Evolutionary conservation across 2,113 vertebrate genomes (phyloP).

Genomic region (Trochalopteron elliotii): DNA sequence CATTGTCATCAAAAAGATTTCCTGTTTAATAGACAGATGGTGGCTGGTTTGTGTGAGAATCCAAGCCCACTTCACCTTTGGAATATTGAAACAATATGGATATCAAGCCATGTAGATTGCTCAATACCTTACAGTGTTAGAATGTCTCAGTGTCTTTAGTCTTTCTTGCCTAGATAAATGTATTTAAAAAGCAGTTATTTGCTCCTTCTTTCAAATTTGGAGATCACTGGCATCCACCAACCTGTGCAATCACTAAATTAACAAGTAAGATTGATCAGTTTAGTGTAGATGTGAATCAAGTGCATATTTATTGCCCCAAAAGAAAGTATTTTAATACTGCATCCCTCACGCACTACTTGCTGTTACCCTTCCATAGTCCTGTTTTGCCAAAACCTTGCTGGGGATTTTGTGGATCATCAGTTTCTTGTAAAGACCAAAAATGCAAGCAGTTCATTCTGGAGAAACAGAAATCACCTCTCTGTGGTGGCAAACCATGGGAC

Average conservation of each 20-base stretch:
- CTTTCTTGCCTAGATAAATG: neutral
- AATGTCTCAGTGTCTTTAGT: neutral
- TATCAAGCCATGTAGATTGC: neutral
- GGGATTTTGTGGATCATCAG: too few species aligned
- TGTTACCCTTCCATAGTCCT: neutral
- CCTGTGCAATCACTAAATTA: neutral
- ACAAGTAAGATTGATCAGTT: neutral
- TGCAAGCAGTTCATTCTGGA: neutral
- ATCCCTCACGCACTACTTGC: neutral
- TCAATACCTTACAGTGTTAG: neutral
- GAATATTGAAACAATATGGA: neutral
- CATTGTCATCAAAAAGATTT: neutral
- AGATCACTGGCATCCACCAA: neutral
- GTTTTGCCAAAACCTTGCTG: rapidly evolving
- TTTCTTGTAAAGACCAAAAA: neutral
- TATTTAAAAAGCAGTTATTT: neutral
- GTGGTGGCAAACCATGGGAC: neutral
- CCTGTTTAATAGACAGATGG: neutral
- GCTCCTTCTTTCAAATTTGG: neutral
- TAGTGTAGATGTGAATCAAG: neutral
- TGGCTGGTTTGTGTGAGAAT: neutral
- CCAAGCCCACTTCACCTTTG: neutral
- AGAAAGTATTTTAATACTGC: neutral
- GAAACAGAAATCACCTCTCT: neutral
- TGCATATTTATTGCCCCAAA: neutral